Conservation (phyloP, 2,888 invertebrate genomes). For the Germaria angustata region DNA sequence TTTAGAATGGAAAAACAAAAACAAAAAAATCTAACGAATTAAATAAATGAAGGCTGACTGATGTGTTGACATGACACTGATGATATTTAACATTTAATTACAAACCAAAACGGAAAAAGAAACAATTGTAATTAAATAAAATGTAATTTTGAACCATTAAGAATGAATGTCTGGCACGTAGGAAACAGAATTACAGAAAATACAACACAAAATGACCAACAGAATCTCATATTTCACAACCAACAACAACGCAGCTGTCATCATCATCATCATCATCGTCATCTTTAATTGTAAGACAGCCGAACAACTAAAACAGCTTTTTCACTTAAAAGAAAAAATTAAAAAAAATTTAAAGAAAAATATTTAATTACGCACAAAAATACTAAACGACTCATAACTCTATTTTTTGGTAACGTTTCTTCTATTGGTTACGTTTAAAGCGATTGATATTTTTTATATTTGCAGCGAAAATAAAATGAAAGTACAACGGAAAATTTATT, state of each 20-base stretch:
- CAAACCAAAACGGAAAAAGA: slow-evolving; percentile 23
- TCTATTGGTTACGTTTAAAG: not conserved
- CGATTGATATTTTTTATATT: slow-evolving; percentile 4
- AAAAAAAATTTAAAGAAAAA: slow-evolving; percentile 21
- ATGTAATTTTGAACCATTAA: slow-evolving; percentile 39
- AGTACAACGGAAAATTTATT: slow-evolving; percentile 7
- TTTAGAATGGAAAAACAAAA: not conserved
- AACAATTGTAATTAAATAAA: slow-evolving; percentile 57
- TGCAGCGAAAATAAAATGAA: slow-evolving; percentile 4
- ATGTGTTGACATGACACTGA: slow-evolving; percentile 60
- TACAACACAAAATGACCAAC: slow-evolving; percentile 11
- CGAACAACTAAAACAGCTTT: not conserved
- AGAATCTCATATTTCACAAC: not conserved
- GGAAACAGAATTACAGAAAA: not conserved
- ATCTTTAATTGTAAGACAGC: not conserved
- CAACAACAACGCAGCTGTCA: not conserved
- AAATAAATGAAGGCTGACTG: slow-evolving; percentile 25
- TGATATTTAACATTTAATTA: slow-evolving; percentile 65
- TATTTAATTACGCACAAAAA: slow-evolving; percentile 45
- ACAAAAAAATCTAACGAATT: slow-evolving; percentile 1
- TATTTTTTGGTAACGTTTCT: not conserved
- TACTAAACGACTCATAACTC: slow-evolving; percentile 9
- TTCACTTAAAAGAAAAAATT: not conserved
- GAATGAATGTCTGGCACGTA: slow-evolving; percentile 25
- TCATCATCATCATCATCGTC: not conserved